A percentile compares a stretch with the other conserved stretches of the same genome.
phyloP scores from a whole-genome alignment of 1,140 invertebrate genomes.

The Drosophila mojavensis region DNA sequence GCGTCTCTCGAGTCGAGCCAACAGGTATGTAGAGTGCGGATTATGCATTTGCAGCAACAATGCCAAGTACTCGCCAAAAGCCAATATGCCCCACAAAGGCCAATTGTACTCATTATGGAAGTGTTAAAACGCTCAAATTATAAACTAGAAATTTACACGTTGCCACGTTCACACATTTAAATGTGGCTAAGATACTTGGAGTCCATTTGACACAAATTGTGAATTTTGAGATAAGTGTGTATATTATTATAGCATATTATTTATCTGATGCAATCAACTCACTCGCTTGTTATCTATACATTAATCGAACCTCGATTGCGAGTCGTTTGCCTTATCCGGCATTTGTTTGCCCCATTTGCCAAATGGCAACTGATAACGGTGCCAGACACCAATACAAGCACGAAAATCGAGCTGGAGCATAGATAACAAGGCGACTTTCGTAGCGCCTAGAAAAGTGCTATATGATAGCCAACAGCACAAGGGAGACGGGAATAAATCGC shows the following conservation, averaged over 20 bases:
- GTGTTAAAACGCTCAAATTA: slow-evolving; percentile 53
- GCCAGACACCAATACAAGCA: no score
- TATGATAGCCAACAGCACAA: slow-evolving; percentile 15
- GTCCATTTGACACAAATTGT: neutral
- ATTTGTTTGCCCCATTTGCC: slow-evolving; percentile 10
- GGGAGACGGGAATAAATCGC: slow-evolving; percentile 28
- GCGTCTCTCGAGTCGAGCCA: slow-evolving; percentile 34
- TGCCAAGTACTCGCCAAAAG: slow-evolving; percentile 5
- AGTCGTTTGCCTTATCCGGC: slow-evolving; percentile 18
- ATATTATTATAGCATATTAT: neutral
- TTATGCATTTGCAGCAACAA: slow-evolving; percentile 6
- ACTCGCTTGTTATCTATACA: slow-evolving; percentile 18
- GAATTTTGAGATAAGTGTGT: neutral
- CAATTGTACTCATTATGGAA: slow-evolving; percentile 11
- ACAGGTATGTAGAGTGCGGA: slow-evolving; percentile 60
- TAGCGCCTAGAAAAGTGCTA: slow-evolving; percentile 19
- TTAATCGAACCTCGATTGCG: slow-evolving; percentile 43
- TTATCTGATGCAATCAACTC: slow-evolving; percentile 16
- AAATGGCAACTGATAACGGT: slow-evolving; percentile 44
- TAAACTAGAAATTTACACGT: slow-evolving; percentile 38
- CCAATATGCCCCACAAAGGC: slow-evolving; percentile 15
- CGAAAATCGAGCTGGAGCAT: no score
- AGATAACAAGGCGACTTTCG: neutral
- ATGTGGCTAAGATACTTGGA: neutral
- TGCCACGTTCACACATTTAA: neutral